Conservation (phyloP, 2,888 invertebrate genomes). For the Lymantria monacha region DNA sequence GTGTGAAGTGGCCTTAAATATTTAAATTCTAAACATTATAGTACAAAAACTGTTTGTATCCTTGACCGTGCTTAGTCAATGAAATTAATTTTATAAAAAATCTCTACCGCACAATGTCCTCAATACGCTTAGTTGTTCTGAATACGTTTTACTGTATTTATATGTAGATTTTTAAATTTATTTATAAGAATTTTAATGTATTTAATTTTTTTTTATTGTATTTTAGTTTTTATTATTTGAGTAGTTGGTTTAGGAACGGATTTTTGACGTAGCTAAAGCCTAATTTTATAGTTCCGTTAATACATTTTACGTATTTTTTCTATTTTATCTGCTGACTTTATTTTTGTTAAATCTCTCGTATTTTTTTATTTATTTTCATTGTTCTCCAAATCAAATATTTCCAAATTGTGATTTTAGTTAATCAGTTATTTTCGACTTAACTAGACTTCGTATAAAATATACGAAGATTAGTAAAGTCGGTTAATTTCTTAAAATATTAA, state of each 20-base stretch:
- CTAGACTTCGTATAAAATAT: no score
- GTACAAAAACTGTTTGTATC: not conserved
- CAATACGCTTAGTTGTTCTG: constrained; percentile 62
- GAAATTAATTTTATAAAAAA: constrained; percentile 19
- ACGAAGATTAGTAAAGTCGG: no score
- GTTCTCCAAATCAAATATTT: not conserved
- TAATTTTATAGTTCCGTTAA: not conserved
- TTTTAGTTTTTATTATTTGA: constrained; percentile 28
- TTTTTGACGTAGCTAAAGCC: not conserved
- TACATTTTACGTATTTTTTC: not conserved
- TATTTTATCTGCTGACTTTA: not conserved
- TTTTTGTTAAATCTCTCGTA: not conserved
- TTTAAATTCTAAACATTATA: not conserved
- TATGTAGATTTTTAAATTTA: constrained; percentile 49
- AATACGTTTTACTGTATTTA: constrained; percentile 54
- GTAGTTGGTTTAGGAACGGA: constrained; percentile 33
- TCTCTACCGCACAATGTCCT: constrained; percentile 58
- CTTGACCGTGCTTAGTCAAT: constrained; percentile 5
- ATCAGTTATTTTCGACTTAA: no score
- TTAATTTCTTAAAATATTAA: no score
- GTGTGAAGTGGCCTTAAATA: constrained; percentile 41
- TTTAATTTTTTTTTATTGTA: constrained; percentile 38
- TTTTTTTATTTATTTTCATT: not conserved
- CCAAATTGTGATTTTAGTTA: not conserved
- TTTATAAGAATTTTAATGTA: constrained; percentile 41